A percentile compares a stretch with the other conserved stretches of the same genome.
Conservation (phyloP, 2,888 invertebrate genomes). For the Drosophila nr. perissopoda region DNA sequence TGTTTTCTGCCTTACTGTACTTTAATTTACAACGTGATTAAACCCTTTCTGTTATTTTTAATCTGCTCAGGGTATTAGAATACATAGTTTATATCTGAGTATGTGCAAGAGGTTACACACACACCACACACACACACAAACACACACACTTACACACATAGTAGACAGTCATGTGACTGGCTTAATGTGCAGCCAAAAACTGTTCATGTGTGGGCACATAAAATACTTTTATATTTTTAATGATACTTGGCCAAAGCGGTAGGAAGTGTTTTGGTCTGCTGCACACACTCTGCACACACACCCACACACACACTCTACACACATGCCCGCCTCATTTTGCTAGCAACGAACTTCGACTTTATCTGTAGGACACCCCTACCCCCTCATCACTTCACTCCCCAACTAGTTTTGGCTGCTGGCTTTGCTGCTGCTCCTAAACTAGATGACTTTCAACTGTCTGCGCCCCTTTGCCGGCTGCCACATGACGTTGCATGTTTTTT, state of each 20-base stretch:
- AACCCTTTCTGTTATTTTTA: neutral
- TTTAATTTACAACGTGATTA: neutral
- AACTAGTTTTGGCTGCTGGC: slow-evolving; percentile 8
- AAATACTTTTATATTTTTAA: slow-evolving; percentile 81
- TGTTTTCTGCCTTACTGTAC: neutral
- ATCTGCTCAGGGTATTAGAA: slow-evolving; percentile 4
- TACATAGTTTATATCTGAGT: neutral
- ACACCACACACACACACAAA: neutral
- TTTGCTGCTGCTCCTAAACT: slow-evolving; percentile 51
- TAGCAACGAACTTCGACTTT: slow-evolving; percentile 70
- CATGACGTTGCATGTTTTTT: slow-evolving; percentile 61
- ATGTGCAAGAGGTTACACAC: slow-evolving; percentile 17
- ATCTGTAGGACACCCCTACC: neutral
- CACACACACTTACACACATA: neutral
- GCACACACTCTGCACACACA: slow-evolving; percentile 66
- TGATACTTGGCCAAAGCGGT: slow-evolving; percentile 80
- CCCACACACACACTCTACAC: slow-evolving; percentile 31
- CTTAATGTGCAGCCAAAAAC: slow-evolving; percentile 59
- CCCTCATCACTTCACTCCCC: neutral
- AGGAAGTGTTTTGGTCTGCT: slow-evolving; percentile 78
- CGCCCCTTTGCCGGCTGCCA: slow-evolving; percentile 22
- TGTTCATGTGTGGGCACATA: slow-evolving; percentile 53
- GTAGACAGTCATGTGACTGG: slow-evolving; percentile 43
- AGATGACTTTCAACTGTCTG: slow-evolving; percentile 74
- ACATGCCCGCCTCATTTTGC: slow-evolving; percentile 50